phyloP scores from a whole-genome alignment of 2,797 vertebrate species.

The Galagoides demidoff region DNA sequence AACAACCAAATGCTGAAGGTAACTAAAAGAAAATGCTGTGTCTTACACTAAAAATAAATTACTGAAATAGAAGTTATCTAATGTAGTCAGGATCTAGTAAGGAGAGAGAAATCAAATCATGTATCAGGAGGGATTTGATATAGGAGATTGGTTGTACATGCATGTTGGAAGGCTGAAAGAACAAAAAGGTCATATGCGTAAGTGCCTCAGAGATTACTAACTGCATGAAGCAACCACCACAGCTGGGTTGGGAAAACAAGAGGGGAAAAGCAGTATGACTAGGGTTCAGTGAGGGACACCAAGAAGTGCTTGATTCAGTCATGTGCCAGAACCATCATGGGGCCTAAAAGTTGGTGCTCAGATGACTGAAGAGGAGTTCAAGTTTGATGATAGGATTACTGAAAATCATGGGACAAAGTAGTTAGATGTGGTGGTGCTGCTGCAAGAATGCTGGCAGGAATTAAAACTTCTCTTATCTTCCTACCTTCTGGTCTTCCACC shows the following conservation, averaged over 20 bases:
- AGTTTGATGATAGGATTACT: not conserved
- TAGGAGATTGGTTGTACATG: not conserved
- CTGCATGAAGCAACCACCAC: not conserved
- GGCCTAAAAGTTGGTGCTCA: not conserved
- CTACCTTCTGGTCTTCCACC: not conserved
- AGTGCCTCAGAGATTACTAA: not conserved
- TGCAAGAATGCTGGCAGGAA: not conserved
- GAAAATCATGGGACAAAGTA: not conserved
- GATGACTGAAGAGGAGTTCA: not conserved
- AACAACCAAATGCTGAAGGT: slow-evolving; percentile 93
- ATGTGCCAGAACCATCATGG: not conserved
- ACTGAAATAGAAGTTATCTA: slow-evolving; percentile 22
- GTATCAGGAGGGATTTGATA: not conserved
- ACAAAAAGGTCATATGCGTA: not conserved
- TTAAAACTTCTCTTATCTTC: not conserved
- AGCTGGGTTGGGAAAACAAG: not conserved
- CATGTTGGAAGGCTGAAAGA: not conserved
- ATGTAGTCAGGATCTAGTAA: not conserved
- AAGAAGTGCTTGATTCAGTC: not conserved
- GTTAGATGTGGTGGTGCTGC: not conserved
- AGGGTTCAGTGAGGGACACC: not conserved
- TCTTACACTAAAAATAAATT: slow-evolving; percentile 42
- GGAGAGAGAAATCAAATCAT: slow-evolving; percentile 22
- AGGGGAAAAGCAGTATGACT: not conserved
- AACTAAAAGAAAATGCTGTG: slow-evolving; percentile 74